Percentiles rank a stretch among this genome's conserved stretches.
These are phyloP conservation scores for Brachyhypopomus gauderio DNA, from an alignment of 2,113 vertebrate species.

Conservation along the genomic window DNA sequence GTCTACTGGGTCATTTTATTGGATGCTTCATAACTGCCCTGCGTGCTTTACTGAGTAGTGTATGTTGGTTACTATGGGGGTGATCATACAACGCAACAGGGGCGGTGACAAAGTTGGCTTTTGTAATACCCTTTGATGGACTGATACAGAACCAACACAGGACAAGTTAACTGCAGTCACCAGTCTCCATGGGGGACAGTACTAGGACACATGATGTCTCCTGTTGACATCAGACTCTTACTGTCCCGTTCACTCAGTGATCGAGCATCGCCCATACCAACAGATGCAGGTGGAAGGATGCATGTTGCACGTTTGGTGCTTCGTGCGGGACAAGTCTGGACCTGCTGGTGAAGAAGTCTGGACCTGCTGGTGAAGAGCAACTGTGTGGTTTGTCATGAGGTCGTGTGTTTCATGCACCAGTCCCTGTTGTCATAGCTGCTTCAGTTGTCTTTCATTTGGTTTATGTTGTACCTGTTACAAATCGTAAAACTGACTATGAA, in stretches of 20 bases:
- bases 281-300: constrained; percentile 39
- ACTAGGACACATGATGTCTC: background rate
- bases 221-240: constrained; percentile 6
- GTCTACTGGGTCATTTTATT: too few relatives aligned
- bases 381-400: background rate
- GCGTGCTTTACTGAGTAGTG: too few relatives aligned
- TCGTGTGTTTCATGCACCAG: background rate
- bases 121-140: too few relatives aligned
- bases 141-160: too few relatives aligned
- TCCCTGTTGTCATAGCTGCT: background rate
- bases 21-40: too few relatives aligned
- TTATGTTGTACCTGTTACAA: constrained; percentile 21
- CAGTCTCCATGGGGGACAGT: background rate
- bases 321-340: background rate
- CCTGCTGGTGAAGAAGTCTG: too few relatives aligned
- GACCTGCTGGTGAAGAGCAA: background rate
- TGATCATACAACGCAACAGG: too few relatives aligned
- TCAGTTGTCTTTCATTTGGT: background rate
- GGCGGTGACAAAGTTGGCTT: too few relatives aligned
- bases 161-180: background rate
- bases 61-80: too few relatives aligned
- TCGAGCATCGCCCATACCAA: constrained; percentile 11
- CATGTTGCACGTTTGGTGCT: constrained; percentile 1
- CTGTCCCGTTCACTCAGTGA: constrained; percentile 6
- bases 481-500: background rate